Percentiles rank a stretch among this genome's conserved stretches.
phyloP scores from a whole-genome alignment of 64 coral and sea anemone genomes.

The Astreopora myriophthalma region DNA sequence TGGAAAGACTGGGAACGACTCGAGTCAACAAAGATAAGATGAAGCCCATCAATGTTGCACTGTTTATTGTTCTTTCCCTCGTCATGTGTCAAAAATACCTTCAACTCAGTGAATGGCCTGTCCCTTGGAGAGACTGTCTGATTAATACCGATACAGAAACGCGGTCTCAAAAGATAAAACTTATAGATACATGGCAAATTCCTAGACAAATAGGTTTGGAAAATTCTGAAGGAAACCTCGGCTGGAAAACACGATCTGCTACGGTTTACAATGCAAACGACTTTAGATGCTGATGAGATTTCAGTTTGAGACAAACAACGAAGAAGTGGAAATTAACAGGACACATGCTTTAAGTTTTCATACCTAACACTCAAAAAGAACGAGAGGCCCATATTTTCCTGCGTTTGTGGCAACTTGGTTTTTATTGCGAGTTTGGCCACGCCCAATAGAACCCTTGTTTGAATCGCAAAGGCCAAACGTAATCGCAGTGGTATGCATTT shows the following conservation, averaged over 20 bases:
- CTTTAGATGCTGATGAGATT: too few species aligned
- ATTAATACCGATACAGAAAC: not conserved
- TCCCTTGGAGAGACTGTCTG: slow-evolving; percentile 36
- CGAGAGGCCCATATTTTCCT: too few species aligned
- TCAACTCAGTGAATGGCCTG: slow-evolving; percentile 23
- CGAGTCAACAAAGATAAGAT: not conserved
- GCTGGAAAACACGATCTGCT: not conserved
- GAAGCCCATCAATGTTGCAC: not conserved
- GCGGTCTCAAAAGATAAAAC: slow-evolving; percentile 19
- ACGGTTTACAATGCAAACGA: not conserved
- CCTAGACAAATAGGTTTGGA: slow-evolving; percentile 6
- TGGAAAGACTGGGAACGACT: not conserved
- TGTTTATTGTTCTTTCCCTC: slow-evolving; percentile 56
- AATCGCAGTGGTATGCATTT: too few species aligned
- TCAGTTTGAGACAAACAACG: too few species aligned
- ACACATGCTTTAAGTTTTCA: too few species aligned
- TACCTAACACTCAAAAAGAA: too few species aligned
- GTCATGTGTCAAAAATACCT: slow-evolving; percentile 44
- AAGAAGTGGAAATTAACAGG: too few species aligned
- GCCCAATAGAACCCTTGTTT: too few species aligned
- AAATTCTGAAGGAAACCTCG: slow-evolving; percentile 19
- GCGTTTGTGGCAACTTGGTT: too few species aligned
- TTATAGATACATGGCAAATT: slow-evolving; percentile 35
- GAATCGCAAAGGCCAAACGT: too few species aligned
- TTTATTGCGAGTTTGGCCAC: too few species aligned